These are phyloP conservation scores for Thereva unica DNA, from an alignment of 2,888 invertebrate genomes.

Conservation along the genomic window DNA sequence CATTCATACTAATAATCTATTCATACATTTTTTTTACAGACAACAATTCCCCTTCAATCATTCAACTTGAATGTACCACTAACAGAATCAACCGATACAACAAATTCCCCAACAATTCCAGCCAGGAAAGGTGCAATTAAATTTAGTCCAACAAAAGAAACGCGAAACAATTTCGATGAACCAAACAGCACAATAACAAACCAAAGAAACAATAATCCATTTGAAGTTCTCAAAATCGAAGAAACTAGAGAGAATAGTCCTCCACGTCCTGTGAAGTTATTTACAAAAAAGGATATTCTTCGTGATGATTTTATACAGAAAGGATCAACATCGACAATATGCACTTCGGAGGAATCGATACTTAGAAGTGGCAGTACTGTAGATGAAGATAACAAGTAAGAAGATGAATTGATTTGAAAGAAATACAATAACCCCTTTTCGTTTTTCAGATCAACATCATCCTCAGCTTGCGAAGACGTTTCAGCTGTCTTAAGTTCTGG, in stretches of 20 bases:
- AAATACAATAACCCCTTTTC: conserved; percentile 19
- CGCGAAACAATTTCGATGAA: conserved; percentile 39
- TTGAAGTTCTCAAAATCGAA: conserved; percentile 42
- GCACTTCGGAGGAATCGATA: conserved; percentile 59
- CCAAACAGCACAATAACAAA: conserved; percentile 47
- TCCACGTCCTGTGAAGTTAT: conserved; percentile 44
- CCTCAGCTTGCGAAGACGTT: conserved; percentile 56
- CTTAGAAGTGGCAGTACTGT: conserved; percentile 57
- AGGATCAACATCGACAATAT: conserved; percentile 57
- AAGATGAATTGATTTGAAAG: conserved; percentile 33
- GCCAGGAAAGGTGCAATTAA: conserved; percentile 27
- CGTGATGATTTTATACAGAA: conserved; percentile 55
- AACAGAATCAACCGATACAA: conserved; percentile 43
- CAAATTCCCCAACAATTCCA: conserved; percentile 6
- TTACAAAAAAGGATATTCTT: conserved; percentile 44
- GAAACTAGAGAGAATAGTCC: conserved; percentile 41
- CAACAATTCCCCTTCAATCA: conserved; percentile 58
- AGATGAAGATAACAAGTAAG: conserved; percentile 59
- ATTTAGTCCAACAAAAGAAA: conserved; percentile 31
- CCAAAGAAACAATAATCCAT: conserved; percentile 55
- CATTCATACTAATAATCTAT: not conserved
- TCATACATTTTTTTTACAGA: conserved; percentile 47
- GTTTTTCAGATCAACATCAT: conserved; percentile 54
- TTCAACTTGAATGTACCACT: conserved; percentile 57
- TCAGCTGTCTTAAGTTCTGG: conserved; percentile 56